Evolutionary conservation across 2,797 vertebrate genomes (phyloP), one percentile per base, ranked within the genome.

Genomic region (Eulemur albifrons): DNA sequence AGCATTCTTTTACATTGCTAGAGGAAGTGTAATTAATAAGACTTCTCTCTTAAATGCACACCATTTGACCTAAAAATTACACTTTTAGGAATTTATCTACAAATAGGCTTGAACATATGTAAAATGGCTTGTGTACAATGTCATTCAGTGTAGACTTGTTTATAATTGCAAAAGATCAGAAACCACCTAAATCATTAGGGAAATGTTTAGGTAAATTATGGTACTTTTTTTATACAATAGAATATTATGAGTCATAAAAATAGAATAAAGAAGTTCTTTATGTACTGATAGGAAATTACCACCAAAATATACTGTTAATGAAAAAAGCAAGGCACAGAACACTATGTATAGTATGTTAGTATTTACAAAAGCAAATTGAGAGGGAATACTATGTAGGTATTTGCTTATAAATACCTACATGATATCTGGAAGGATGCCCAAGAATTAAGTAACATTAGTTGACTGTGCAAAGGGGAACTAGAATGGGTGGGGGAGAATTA

Each of bases 381-480:
- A 15, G 5, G 2, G 32, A 23, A 72, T 80, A 43, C 21, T 83
- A 79, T 21, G 30, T 57, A 87, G 11, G n/a, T 40, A 85, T 65
- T 93, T 89, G 48, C 21, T 79, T 69, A 1, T 86, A 76, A 93
- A 63, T 48, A 17, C 21, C 32, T 35, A 76, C 0, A 52, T 25
- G 40, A 7, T 65, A 45, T 48, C 38, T 52, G 40, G 54, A 67
- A 92, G 77, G 25, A 67, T 67, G 25, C 23, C 61, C 32, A 61
- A 85, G 63, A 91, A 92, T 83, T 76, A 93, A 63, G n/a, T 96
- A 70, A 5, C 45, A 88, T 79, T 73, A 69, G 27, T 79, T 90
- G 48, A 52, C n/a, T 93, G 13, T 61, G 54, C 67, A 73, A 85
- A 88, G 32, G 15, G 23, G 43, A 69, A 48, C 25, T 43, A 25